phyloP scores from a whole-genome alignment of 2,113 vertebrate genomes.

The Nibea albiflora region DNA sequence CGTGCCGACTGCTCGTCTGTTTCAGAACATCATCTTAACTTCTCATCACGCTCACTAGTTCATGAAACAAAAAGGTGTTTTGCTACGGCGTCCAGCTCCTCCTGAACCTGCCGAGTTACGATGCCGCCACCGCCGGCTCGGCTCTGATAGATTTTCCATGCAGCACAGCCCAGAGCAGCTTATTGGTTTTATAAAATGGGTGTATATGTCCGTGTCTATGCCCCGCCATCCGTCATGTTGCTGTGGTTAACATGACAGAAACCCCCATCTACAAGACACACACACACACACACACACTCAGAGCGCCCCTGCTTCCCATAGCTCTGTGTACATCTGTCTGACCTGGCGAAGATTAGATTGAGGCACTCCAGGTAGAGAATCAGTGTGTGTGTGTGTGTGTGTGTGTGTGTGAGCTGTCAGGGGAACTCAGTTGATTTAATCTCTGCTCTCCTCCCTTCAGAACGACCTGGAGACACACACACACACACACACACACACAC shows the following conservation, averaged over 20 bases:
- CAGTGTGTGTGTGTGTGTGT: conserved; percentile 14
- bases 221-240: conserved; percentile 61
- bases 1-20: conserved; percentile 7
- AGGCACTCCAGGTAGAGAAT: conserved; percentile 55
- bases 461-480: conserved; percentile 33
- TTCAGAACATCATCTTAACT: conserved; percentile 1
- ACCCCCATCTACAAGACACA: conserved; percentile 42
- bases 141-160: conserved; percentile 41
- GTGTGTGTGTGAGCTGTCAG: conserved; percentile 38
- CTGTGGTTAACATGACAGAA: conserved; percentile 61
- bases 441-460: conserved; percentile 46
- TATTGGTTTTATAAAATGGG: conserved; percentile 71
- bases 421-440: conserved; percentile 71
- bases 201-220: conserved; percentile 49
- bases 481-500: conserved; percentile 37
- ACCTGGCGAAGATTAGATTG: conserved; percentile 70
- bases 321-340: conserved; percentile 63
- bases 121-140: neutral
- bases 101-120: conserved; percentile 22
- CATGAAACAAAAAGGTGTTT: conserved; percentile 22
- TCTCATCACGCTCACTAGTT: conserved; percentile 9
- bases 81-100: neutral
- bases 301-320: conserved; percentile 48
- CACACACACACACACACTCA: conserved; percentile 39
- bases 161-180: conserved; percentile 35